Evolutionary conservation across 2,888 invertebrate species (phyloP).

Genomic region (Mythimna loreyi): DNA sequence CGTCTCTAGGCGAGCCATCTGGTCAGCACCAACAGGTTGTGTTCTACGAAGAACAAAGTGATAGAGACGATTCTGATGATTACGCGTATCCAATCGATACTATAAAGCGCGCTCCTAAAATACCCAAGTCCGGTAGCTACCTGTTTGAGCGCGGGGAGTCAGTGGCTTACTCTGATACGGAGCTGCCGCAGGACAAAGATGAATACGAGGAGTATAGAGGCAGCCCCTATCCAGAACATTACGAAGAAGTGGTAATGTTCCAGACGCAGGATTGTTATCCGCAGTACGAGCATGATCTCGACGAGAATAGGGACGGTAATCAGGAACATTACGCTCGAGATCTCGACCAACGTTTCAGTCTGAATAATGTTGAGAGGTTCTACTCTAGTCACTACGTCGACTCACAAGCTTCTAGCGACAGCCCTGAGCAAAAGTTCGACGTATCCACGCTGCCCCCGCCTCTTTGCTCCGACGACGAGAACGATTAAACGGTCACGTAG

Average conservation of each 20-base stretch:
- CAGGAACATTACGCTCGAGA: conserved; percentile 81
- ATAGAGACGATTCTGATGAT: conserved; percentile 88
- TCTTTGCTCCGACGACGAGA: conserved; percentile 94
- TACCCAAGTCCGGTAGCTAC: conserved; percentile 83
- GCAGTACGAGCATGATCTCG: conserved; percentile 82
- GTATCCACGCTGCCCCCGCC: conserved; percentile 95
- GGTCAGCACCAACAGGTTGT: conserved; percentile 77
- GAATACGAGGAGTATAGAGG: conserved; percentile 86
- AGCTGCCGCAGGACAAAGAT: conserved; percentile 84
- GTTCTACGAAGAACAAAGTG: conserved; percentile 85
- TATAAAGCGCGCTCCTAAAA: conserved; percentile 88
- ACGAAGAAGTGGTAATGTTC: conserved; percentile 85
- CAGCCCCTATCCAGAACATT: conserved; percentile 88
- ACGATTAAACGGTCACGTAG: conserved; percentile 81
- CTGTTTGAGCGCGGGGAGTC: conserved; percentile 86
- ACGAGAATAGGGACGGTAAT: conserved; percentile 70
- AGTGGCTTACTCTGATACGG: conserved; percentile 86
- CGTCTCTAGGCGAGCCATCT: conserved; percentile 80
- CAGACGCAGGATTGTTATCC: conserved; percentile 88
- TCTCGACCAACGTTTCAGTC: conserved; percentile 87
- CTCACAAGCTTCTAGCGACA: conserved; percentile 92
- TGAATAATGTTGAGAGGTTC: conserved; percentile 87
- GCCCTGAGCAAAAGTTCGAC: conserved; percentile 94
- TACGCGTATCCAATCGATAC: conserved; percentile 89
- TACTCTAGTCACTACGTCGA: conserved; percentile 90